A percentile compares a stretch with the other conserved stretches of the same genome.
These are phyloP conservation scores for Rhabdomys pumilio DNA, from an alignment of 2,797 vertebrate genomes.

Conservation along the genomic window DNA sequence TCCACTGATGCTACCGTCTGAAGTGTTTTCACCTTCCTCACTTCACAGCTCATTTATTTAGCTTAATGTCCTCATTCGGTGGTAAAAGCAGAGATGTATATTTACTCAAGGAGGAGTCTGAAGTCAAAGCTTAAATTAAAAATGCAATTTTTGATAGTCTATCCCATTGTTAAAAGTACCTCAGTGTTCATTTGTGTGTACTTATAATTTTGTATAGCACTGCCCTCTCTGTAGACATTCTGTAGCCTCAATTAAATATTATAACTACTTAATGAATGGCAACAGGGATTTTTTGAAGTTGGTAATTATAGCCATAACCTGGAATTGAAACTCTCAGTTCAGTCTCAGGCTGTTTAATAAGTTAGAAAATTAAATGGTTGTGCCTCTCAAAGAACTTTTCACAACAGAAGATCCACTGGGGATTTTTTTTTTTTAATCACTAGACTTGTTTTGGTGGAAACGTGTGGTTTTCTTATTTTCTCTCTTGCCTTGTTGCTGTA, in stretches of 20 bases:
- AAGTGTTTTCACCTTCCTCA: slow-evolving; percentile 10
- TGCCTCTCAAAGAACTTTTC: slow-evolving; percentile 26
- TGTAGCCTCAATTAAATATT: slow-evolving; percentile 77
- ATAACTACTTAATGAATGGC: slow-evolving; percentile 76
- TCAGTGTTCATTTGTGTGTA: slow-evolving; percentile 67
- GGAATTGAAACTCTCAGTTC: slow-evolving; percentile 69
- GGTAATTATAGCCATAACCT: slow-evolving; percentile 70
- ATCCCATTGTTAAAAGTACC: slow-evolving; percentile 69
- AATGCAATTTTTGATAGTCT: slow-evolving; percentile 77
- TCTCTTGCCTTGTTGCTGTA: not conserved
- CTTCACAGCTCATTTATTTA: slow-evolving; percentile 85
- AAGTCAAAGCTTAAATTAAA: slow-evolving; percentile 85
- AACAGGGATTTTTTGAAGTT: slow-evolving; percentile 72
- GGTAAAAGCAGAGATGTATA: slow-evolving; percentile 79
- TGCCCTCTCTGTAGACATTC: not conserved
- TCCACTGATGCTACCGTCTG: slow-evolving; percentile 72
- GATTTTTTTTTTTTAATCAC: not conserved
- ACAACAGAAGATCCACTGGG: slow-evolving; percentile 12
- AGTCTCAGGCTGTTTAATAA: slow-evolving; percentile 72
- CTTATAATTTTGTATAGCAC: slow-evolving; percentile 57
- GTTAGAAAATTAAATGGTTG: slow-evolving; percentile 62
- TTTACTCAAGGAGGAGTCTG: slow-evolving; percentile 82
- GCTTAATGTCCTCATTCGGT: slow-evolving; percentile 82
- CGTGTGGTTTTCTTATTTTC: not conserved
- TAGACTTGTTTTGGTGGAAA: slow-evolving; percentile 42